These are phyloP conservation scores for Brachyptera putata DNA, from an alignment of 2,888 invertebrate genomes.

Conservation along the genomic window DNA sequence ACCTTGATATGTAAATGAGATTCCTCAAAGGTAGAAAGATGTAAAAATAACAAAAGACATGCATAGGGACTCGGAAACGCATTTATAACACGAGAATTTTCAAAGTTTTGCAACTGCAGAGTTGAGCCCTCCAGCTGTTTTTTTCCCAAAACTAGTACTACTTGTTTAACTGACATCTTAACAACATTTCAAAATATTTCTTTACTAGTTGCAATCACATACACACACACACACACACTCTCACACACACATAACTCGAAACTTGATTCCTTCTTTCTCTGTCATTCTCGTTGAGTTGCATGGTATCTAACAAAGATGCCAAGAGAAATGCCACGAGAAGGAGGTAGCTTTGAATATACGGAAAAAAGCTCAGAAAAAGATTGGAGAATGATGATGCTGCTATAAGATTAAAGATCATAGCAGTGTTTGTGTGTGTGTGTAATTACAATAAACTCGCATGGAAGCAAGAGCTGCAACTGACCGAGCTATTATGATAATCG, in stretches of 20 bases:
- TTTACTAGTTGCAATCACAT: neutral
- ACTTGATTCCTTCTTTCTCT: too few species aligned
- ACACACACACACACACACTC: too few species aligned
- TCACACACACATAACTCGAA: too few species aligned
- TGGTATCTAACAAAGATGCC: too few species aligned
- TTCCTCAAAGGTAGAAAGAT: slow-evolving; percentile 8
- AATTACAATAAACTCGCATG: too few species aligned
- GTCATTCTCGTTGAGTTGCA: too few species aligned
- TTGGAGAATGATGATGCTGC: slow-evolving; percentile 6
- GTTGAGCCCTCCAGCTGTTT: slow-evolving; percentile 8
- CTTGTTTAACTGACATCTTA: slow-evolving; percentile 18
- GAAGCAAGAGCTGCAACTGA: neutral
- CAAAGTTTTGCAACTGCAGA: neutral
- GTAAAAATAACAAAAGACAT: slow-evolving; percentile 15
- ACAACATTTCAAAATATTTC: slow-evolving; percentile 4
- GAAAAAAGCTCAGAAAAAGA: too few species aligned
- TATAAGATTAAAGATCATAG: neutral
- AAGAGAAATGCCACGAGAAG: too few species aligned
- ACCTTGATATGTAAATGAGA: slow-evolving; percentile 23
- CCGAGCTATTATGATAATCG: slow-evolving; percentile 24
- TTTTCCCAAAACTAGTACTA: slow-evolving; percentile 5
- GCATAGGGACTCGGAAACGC: neutral
- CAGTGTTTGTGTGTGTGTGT: neutral
- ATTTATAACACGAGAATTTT: neutral
- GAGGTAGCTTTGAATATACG: too few species aligned